Base-by-base conservation (phyloP, 1,140 invertebrate species). In the Campodea augens region DNA sequence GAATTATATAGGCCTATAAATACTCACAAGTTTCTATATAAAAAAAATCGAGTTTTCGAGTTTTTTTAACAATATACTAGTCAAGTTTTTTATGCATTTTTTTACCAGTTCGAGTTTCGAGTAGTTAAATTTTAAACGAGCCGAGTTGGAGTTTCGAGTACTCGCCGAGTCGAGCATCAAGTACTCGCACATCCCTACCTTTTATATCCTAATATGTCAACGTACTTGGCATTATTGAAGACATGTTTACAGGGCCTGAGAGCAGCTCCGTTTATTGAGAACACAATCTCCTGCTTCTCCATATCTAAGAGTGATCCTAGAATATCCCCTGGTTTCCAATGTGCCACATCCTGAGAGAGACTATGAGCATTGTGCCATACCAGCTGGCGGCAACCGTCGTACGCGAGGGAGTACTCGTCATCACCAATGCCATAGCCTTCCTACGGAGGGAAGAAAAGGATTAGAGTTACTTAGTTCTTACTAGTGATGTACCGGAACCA, bases 361-460 rank as follows among this genome's bases (percentile, higher is more conserved):
- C 81, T 81, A 48, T 73, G 71, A 2, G 85, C 86, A 60, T 83
- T 81, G 56, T 87, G 76, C 89, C 89, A 95, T 44, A 93, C 75
- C 27, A 91, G 64, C 59, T 78, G 75, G 25, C 89, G 70, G 63
- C 88, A 93, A 0, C 90, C 89, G 66, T 95, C 90, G 60, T 88
- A 93, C 1, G 87, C 80, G 49, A 93, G 64, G 1, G 86, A 91
- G 64, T 74, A 86, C 52, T 81, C 72, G 63, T 93, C 89, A 60
- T 95, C 89, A 24, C 89, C 89, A 49, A 93, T 92, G n/a, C 88
- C 88, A 66, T 81, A 91, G 2, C 89, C 88, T 62, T 93, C 88
- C 84, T 89, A 47, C 1, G 55, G 54, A 48, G 55, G 55, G 49
- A 54, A 50, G 45, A 18, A 44, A 48, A 44, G 38, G 39, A 47